These are phyloP conservation scores for Enteromius radiatus DNA, from an alignment of 2,797 vertebrate species.

Conservation along the genomic window DNA sequence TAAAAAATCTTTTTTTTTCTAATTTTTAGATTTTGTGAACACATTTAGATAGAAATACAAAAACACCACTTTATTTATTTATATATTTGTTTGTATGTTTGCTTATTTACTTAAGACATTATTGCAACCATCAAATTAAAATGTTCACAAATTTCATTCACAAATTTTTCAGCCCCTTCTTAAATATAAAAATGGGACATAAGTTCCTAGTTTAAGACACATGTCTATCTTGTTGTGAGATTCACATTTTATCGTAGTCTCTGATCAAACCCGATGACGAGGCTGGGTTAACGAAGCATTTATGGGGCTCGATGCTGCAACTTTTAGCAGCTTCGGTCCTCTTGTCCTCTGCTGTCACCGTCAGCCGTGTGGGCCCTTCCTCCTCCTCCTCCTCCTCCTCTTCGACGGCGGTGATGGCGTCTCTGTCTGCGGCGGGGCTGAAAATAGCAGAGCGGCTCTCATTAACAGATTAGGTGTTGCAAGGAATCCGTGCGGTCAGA, in stretches of 20 bases:
- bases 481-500: slow-evolving; percentile 85
- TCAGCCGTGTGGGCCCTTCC: slow-evolving; percentile 65
- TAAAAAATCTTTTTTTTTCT: too few relatives aligned
- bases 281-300: slow-evolving; percentile 26
- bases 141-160: neutral
- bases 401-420: slow-evolving; percentile 61
- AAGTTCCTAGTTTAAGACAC: neutral
- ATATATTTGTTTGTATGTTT: too few relatives aligned
- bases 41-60: too few relatives aligned
- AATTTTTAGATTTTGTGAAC: too few relatives aligned
- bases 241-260: neutral
- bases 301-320: slow-evolving; percentile 52
- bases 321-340: slow-evolving; percentile 65
- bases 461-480: slow-evolving; percentile 92
- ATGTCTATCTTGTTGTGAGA: neutral
- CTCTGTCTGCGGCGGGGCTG: slow-evolving; percentile 74
- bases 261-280: neutral
- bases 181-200: neutral
- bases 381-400: slow-evolving; percentile 47
- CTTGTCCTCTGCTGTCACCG: slow-evolving; percentile 85
- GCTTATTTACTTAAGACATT: neutral
- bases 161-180: neutral
- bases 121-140: neutral
- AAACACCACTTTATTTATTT: too few relatives aligned
- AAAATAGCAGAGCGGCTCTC: slow-evolving; percentile 87